These are phyloP conservation scores for Rhodophaea formosa DNA, from an alignment of 2,888 invertebrate genomes.

Conservation along the genomic window DNA sequence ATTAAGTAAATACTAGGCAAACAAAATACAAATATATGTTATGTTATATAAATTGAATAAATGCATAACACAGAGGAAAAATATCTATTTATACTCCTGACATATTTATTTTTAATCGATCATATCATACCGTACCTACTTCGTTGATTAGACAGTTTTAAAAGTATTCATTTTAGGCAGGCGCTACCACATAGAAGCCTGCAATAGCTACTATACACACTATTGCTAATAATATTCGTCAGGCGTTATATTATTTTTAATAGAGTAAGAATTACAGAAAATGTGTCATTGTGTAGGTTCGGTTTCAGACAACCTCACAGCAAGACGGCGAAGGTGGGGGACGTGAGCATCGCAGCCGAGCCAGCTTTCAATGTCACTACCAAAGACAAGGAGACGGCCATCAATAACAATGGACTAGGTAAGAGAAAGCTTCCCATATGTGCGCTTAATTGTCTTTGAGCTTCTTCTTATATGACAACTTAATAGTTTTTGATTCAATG, in stretches of 20 bases:
- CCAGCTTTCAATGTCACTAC: constrained; percentile 60
- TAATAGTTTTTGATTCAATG: too few relatives aligned
- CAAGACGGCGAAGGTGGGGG: constrained; percentile 85
- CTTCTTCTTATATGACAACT: not conserved
- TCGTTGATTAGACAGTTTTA: too few relatives aligned
- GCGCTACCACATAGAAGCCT: too few relatives aligned
- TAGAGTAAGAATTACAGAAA: constrained; percentile 24
- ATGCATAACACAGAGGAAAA: too few relatives aligned
- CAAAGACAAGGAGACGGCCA: constrained; percentile 75
- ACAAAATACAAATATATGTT: too few relatives aligned
- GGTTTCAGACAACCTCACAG: constrained; percentile 87
- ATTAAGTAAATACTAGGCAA: too few relatives aligned
- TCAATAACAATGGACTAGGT: constrained; percentile 78
- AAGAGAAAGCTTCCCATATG: constrained; percentile 29
- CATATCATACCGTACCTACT: too few relatives aligned
- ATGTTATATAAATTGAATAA: too few relatives aligned
- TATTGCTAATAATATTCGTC: not conserved
- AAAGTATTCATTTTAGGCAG: too few relatives aligned
- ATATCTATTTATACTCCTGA: too few relatives aligned
- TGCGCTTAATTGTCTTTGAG: constrained; percentile 10
- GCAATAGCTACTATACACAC: too few relatives aligned
- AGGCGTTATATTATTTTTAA: not conserved
- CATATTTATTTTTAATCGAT: too few relatives aligned
- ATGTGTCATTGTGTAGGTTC: constrained; percentile 73
- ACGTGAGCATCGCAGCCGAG: constrained; percentile 78